phyloP scores from a whole-genome alignment of 2,888 invertebrate genomes.

The Apamea sordens region DNA sequence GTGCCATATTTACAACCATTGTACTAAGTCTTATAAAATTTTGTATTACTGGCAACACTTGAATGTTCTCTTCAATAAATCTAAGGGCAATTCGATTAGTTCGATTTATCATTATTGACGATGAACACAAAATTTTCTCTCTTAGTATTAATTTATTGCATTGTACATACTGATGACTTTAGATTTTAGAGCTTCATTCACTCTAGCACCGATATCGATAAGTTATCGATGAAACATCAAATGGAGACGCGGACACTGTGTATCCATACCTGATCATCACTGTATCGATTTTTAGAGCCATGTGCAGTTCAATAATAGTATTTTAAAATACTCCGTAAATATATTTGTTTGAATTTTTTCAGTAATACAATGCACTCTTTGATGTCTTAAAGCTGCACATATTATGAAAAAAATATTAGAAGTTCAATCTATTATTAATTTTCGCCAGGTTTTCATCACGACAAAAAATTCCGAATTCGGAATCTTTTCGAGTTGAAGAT shows the following conservation, averaged over 20 bases:
- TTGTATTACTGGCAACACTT: constrained; percentile 26
- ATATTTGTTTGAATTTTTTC: background rate
- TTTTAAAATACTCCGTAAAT: background rate
- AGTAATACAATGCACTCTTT: background rate
- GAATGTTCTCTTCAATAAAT: constrained; percentile 17
- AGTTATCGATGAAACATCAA: constrained; percentile 12
- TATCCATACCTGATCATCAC: constrained; percentile 5
- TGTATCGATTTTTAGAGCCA: background rate
- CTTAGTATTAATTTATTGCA: constrained; percentile 43
- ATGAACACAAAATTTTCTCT: constrained; percentile 48
- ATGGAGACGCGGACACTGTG: background rate
- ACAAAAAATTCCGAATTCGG: background rate
- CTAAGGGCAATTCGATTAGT: constrained; percentile 34
- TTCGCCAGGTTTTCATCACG: constrained; percentile 13
- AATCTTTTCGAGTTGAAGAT: background rate
- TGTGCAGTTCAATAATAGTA: background rate
- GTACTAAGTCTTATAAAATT: background rate
- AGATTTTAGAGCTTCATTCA: constrained; percentile 4
- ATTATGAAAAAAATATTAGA: background rate
- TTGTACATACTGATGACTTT: background rate
- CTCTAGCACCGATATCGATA: constrained; percentile 48
- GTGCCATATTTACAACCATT: constrained; percentile 1
- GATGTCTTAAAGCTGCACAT: background rate
- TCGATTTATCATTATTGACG: constrained; percentile 33
- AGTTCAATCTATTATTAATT: constrained; percentile 4